These are phyloP conservation scores for Psix sp. DNA, from an alignment of 1,140 invertebrate genomes.

Conservation along the genomic window DNA sequence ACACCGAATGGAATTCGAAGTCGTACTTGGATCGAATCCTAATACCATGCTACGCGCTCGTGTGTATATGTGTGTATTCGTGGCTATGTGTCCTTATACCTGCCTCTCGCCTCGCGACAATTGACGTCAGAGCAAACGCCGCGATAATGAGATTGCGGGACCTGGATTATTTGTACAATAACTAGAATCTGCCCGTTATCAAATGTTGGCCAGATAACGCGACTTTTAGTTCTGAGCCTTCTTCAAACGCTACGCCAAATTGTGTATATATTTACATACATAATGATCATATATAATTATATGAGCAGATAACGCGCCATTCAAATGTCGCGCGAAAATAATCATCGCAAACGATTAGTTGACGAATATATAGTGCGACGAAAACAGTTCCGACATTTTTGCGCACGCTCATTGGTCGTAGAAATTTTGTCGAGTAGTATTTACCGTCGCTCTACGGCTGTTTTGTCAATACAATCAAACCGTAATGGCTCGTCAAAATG, in stretches of 20 bases:
- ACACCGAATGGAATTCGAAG: slow-evolving; percentile 25
- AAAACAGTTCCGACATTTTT: no score
- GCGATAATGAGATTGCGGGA: slow-evolving; percentile 51
- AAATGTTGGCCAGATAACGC: slow-evolving; percentile 38
- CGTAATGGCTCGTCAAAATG: no score
- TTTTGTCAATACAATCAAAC: no score
- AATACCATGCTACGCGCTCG: slow-evolving; percentile 12
- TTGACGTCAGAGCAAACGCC: slow-evolving; percentile 50
- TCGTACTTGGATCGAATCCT: slow-evolving; percentile 35
- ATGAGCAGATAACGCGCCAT: no score
- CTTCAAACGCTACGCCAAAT: slow-evolving; percentile 25
- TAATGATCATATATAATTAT: neutral
- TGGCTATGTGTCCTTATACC: slow-evolving; percentile 38
- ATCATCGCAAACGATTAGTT: no score
- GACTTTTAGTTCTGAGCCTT: slow-evolving; percentile 27
- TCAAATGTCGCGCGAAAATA: no score
- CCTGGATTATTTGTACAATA: slow-evolving; percentile 56
- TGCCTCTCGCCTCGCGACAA: slow-evolving; percentile 36
- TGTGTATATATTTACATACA: slow-evolving; percentile 1
- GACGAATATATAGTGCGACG: no score
- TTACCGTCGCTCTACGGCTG: no score
- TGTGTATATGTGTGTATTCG: slow-evolving; percentile 8
- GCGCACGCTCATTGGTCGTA: no score
- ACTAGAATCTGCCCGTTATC: slow-evolving; percentile 44
- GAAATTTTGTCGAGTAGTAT: no score